Conservation (phyloP, 1,140 invertebrate genomes). For the Pseudomyrmex dendroicus region DNA sequence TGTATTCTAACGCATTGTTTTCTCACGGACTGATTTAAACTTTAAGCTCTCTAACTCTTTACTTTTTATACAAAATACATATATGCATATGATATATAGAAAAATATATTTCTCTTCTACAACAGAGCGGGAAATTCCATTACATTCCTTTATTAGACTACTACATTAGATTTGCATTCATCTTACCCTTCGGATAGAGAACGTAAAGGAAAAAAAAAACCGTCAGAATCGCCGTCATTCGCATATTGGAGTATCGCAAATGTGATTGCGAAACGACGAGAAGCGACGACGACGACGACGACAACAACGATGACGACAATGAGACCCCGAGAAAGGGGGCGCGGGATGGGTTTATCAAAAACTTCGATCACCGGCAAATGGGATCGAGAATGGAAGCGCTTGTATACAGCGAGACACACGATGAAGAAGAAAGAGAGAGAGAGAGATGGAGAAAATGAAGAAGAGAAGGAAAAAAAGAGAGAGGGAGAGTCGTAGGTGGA, state of each 20-base stretch:
- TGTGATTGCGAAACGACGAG: conserved; percentile 52
- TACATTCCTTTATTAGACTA: conserved; percentile 37
- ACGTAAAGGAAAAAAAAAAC: background rate
- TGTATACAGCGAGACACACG: conserved; percentile 38
- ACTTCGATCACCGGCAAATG: conserved; percentile 62
- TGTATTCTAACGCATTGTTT: no score
- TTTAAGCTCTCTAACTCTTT: background rate
- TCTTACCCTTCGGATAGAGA: background rate
- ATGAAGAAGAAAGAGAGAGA: conserved; percentile 13
- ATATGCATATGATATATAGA: no score
- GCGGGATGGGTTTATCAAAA: conserved; percentile 58
- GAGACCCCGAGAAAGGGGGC: conserved; percentile 24
- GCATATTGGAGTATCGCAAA: conserved; percentile 58
- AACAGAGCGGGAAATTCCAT: conserved; percentile 36
- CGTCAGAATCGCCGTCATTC: conserved; percentile 44
- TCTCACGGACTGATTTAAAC: background rate
- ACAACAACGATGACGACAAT: conserved; percentile 59
- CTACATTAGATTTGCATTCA: conserved; percentile 14
- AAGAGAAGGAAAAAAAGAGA: background rate
- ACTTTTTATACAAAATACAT: conserved; percentile 8
- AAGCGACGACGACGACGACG: conserved; percentile 24
- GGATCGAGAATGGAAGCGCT: conserved; percentile 49
- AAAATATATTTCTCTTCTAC: no score
- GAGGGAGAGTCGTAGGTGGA: background rate
- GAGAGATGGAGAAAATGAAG: background rate